phyloP scores from a whole-genome alignment of 2,113 vertebrate genomes.

The Brachyistius frenatus region DNA sequence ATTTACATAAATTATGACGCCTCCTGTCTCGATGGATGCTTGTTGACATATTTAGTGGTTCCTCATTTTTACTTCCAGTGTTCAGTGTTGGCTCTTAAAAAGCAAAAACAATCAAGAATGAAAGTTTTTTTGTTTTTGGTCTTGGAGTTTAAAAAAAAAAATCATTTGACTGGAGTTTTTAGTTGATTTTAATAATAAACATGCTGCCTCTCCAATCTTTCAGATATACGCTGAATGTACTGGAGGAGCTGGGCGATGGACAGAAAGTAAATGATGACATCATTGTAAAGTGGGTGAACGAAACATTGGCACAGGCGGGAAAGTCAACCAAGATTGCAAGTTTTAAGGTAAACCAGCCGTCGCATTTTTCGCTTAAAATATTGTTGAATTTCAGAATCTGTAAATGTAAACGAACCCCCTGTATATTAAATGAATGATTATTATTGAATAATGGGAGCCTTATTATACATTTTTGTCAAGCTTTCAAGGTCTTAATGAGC shows the following conservation, averaged over 20 bases:
- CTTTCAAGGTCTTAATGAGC: too few species aligned
- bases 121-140: not conserved
- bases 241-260: conserved; percentile 94
- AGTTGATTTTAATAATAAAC: not conserved
- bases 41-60: conserved; percentile 12
- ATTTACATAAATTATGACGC: conserved; percentile 21
- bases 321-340: conserved; percentile 89
- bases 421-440: too few species aligned
- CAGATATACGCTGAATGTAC: conserved; percentile 95
- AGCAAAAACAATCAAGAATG: too few species aligned
- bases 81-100: too few species aligned
- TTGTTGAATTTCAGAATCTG: too few species aligned
- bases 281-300: conserved; percentile 94
- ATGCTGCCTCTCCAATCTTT: not conserved
- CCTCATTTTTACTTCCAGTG: too few species aligned
- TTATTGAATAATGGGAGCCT: too few species aligned
- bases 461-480: too few species aligned
- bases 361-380: not conserved
- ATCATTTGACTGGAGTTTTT: not conserved
- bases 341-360: conserved; percentile 88
- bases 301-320: conserved; percentile 86
- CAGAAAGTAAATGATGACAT: conserved; percentile 94
- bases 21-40: not conserved
- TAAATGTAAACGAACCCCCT: too few species aligned
- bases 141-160: not conserved